Percentiles rank a stretch among this genome's conserved stretches.
Evolutionary conservation across 2,113 vertebrate species (phyloP).

Genomic region (Donacobius atricapilla): DNA sequence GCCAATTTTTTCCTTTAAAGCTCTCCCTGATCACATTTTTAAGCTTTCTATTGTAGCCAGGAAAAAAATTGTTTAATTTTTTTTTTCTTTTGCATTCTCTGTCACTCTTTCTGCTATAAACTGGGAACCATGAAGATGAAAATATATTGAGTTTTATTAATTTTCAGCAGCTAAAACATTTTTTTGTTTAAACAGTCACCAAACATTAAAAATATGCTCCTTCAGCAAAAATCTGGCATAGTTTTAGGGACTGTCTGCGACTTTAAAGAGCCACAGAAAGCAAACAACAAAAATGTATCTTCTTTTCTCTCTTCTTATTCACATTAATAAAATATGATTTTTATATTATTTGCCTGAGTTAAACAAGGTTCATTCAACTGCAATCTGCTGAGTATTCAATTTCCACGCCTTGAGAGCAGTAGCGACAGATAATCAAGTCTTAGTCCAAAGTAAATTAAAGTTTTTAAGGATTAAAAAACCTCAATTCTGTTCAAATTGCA

Average conservation of each 20-base stretch:
- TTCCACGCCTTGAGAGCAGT: background rate
- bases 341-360: background rate
- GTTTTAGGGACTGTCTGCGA: background rate
- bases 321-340: background rate
- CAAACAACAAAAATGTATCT: background rate
- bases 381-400: background rate
- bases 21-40: background rate
- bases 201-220: background rate
- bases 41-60: background rate
- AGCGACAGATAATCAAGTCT: background rate
- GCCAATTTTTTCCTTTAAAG: background rate
- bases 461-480: background rate
- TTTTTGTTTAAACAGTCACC: background rate
- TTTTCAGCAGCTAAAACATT: background rate
- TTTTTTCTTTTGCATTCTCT: background rate
- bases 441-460: background rate
- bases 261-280: background rate
- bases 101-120: background rate
- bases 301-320: background rate
- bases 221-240: background rate
- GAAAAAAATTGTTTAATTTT: accelerated
- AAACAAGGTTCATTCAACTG: background rate
- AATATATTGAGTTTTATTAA: background rate
- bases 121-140: background rate
- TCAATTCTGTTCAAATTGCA: background rate